Evolutionary conservation across 2,113 vertebrate genomes (phyloP).

Genomic region (Otolemur garnettii): DNA sequence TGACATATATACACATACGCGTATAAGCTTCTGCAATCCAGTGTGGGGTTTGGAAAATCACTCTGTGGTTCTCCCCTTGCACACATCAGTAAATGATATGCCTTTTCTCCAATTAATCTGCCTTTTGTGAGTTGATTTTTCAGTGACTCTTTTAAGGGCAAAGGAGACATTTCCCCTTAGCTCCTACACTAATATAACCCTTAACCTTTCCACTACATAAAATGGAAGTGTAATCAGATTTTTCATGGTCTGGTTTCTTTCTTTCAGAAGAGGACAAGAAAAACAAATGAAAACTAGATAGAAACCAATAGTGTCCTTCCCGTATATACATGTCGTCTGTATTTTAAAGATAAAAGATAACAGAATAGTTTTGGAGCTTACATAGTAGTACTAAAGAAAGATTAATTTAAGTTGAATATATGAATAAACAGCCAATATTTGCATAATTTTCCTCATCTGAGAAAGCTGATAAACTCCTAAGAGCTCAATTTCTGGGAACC

Average conservation of each 20-base stretch:
- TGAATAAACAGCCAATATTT: conserved; percentile 65
- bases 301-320: not conserved
- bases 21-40: no score
- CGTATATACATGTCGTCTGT: not conserved
- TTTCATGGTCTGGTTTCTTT: not conserved
- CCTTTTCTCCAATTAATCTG: no score
- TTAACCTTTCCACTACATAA: not conserved
- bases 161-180: no score
- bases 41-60: no score
- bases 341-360: conserved; percentile 50
- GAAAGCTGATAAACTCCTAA: conserved; percentile 61
- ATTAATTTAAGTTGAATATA: conserved; percentile 55
- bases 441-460: conserved; percentile 66
- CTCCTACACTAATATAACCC: not conserved
- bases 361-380: conserved; percentile 16
- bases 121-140: no score
- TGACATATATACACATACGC: no score
- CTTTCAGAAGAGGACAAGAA: not conserved
- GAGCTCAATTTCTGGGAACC: conserved; percentile 69
- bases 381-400: conserved; percentile 26
- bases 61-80: no score
- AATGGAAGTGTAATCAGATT: not conserved
- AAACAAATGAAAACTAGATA: conserved; percentile 32
- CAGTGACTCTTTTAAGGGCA: no score
- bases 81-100: no score